These are phyloP conservation scores for Drosophila anomelani DNA, from an alignment of 2,888 invertebrate genomes.

Conservation along the genomic window DNA sequence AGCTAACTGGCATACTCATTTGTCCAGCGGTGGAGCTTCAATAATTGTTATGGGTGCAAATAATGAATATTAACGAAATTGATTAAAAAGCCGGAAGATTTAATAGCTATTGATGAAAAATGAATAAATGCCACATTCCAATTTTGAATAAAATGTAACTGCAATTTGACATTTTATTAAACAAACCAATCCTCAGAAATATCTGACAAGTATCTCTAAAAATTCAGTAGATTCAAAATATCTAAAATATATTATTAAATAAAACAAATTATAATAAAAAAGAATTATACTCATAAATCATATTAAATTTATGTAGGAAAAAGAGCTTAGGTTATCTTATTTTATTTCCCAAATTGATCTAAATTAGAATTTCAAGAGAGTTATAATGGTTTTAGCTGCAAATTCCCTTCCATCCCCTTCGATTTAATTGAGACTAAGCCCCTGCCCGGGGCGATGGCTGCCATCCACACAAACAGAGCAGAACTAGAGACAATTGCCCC, in stretches of 20 bases:
- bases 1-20: slow-evolving; percentile 20
- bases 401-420: background rate
- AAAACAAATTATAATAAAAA: background rate
- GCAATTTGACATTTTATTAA: no score
- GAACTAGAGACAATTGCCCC: slow-evolving; percentile 52
- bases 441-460: slow-evolving; percentile 27
- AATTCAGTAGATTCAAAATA: no score
- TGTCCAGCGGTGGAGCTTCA: background rate
- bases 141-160: no score
- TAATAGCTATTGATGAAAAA: accelerated
- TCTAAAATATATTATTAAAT: background rate
- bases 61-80: background rate
- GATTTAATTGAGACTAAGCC: slow-evolving; percentile 22
- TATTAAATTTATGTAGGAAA: no score
- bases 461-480: slow-evolving; percentile 42
- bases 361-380: accelerated
- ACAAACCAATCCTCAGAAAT: no score
- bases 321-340: background rate
- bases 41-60: background rate
- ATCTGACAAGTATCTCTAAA: no score
- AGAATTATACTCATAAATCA: no score
- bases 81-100: background rate
- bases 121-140: background rate
- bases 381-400: background rate
- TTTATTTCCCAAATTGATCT: background rate